phyloP scores from a whole-genome alignment of 1,140 invertebrate species.

The Phthorimaea operculella region DNA sequence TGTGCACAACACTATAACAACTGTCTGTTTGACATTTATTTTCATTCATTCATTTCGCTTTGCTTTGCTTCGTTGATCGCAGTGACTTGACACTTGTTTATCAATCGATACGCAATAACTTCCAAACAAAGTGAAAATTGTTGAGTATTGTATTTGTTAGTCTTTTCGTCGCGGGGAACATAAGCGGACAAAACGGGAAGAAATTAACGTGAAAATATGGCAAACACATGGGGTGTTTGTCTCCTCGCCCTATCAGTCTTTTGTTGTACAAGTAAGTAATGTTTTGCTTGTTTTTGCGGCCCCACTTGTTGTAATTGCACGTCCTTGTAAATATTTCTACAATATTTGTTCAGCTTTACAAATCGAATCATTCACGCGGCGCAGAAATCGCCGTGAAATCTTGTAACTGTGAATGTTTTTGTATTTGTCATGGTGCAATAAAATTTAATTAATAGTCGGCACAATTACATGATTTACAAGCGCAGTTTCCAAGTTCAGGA shows the following conservation, averaged over 20 bases:
- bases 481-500: not conserved
- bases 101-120: constrained; percentile 55
- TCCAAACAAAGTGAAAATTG: constrained; percentile 54
- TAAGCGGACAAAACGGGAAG: constrained; percentile 22
- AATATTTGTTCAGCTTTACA: not conserved
- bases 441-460: no score
- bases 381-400: not conserved
- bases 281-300: constrained; percentile 11
- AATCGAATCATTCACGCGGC: not conserved
- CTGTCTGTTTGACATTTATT: no score
- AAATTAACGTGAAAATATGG: constrained; percentile 37
- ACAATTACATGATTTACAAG: no score
- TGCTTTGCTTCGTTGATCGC: not conserved
- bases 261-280: constrained; percentile 45
- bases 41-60: no score
- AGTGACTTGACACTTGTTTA: constrained; percentile 43
- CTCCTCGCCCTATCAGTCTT: constrained; percentile 37
- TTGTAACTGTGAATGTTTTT: not conserved
- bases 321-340: constrained; percentile 20
- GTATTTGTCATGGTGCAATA: no score
- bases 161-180: constrained; percentile 24
- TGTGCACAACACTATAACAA: no score
- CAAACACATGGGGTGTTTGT: constrained; percentile 54
- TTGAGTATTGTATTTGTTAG: constrained; percentile 44
- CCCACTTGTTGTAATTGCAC: constrained; percentile 23